Base-by-base conservation (phyloP, 2,797 vertebrate genomes). In the Podargus strigoides region DNA sequence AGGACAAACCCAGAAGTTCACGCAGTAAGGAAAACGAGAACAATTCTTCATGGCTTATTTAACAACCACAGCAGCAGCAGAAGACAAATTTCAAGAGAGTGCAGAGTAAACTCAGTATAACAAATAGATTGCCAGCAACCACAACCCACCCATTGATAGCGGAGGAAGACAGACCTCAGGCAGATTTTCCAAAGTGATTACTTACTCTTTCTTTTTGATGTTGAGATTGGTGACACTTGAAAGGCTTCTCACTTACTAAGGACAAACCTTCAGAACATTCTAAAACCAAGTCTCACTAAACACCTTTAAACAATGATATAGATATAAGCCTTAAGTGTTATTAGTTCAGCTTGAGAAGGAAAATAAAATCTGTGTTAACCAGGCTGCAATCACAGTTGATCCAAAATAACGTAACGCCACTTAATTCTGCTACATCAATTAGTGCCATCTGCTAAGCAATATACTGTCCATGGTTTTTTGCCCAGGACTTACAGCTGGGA, bases 61-160 rank as follows among this genome's bases (percentile, higher is more conserved):
- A 78, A 64, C 79, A 14, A 80, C 79, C 75, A 10, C 78, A 93
- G 72, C 52, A 46, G 7, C 72, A 80, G 69, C 72, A 20, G 56
- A 81, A 92, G 72, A 70, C 79, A 53, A 49, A 50, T 96, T 92
- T 85, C 91, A 91, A 56, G 60, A 67, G 73, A 26, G 53, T 67
- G 58, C 37, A 37, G 78, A 76, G 58, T 70, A 69, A 95, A 80
- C 78, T 85, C 39, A 22, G 87, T 28, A 10, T n/a, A 50, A 75
- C 77, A 70, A 66, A 56, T 39, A 52, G 39, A 6, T 67, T 63
- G 73, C 81, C 56, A n/a, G 64, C 56, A 94, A 63, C 67, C 75
- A 22, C 52, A 59, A 70, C 42, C 75, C 19, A 19, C 22, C 4
- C 7, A 60, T 0, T n/a, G 87, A 52, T 72, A 68, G 73, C 30